Evolutionary conservation across 2,113 vertebrate species (phyloP).

Genomic region (Paradoxurus hermaphroditus): DNA sequence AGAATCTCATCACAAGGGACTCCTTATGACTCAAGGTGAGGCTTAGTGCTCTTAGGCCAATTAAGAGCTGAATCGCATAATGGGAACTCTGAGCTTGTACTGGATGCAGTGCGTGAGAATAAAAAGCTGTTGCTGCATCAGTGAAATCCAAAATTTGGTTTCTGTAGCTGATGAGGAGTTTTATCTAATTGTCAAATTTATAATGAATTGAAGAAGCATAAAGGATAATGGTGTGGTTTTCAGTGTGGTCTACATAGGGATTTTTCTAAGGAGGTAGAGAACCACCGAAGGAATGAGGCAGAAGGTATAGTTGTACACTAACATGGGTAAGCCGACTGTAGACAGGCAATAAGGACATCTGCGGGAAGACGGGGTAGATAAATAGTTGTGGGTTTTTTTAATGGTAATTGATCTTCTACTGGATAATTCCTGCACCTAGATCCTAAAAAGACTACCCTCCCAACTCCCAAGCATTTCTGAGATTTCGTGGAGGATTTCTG

Average conservation of each 20-base stretch:
- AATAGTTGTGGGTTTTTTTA: background rate
- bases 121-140: conserved; percentile 39
- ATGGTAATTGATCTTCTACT: background rate
- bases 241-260: background rate
- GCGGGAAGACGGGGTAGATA: fast-evolving
- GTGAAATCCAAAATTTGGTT: conserved; percentile 15
- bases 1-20: background rate
- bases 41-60: background rate
- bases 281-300: conserved; percentile 37
- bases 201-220: conserved; percentile 52
- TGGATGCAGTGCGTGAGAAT: background rate
- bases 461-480: background rate
- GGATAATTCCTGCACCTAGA: background rate
- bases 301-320: background rate
- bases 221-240: conserved; percentile 58
- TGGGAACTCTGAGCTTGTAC: conserved; percentile 20
- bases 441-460: background rate
- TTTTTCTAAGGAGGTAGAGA: conserved; percentile 58
- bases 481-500: background rate
- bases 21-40: conserved; percentile 58
- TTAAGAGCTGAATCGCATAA: conserved; percentile 53
- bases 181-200: background rate
- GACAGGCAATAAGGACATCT: background rate
- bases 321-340: background rate
- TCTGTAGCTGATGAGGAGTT: conserved; percentile 55